Evolutionary conservation across 1,140 invertebrate genomes (phyloP).

Genomic region (Tetramorium alpestre): DNA sequence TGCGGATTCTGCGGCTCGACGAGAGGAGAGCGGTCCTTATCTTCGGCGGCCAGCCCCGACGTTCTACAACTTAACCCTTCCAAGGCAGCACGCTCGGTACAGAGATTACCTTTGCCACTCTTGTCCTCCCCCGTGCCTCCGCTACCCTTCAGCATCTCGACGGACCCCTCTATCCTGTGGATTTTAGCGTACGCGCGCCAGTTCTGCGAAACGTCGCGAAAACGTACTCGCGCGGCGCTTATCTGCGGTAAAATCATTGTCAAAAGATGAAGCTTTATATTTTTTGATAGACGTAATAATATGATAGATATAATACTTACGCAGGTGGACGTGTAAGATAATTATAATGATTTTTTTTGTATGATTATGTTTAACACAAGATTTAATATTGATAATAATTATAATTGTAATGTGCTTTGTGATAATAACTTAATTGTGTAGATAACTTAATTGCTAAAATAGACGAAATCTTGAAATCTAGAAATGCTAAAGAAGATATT

Average conservation of each 20-base stretch:
- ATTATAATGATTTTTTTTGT: background rate
- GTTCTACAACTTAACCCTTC: constrained; percentile 84
- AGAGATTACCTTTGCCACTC: constrained; percentile 80
- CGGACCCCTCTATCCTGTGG: constrained; percentile 2
- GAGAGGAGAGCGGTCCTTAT: constrained; percentile 80
- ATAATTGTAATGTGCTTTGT: background rate
- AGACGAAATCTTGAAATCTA: background rate
- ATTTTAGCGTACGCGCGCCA: constrained; percentile 34
- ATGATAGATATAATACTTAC: background rate
- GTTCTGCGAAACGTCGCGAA: constrained; percentile 27
- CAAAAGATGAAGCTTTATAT: background rate
- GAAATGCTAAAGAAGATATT: background rate
- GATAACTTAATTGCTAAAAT: background rate
- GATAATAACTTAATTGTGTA: background rate
- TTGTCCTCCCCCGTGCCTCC: background rate
- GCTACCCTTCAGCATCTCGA: constrained; percentile 9
- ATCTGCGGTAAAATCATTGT: constrained; percentile 34
- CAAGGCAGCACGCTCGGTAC: constrained; percentile 68
- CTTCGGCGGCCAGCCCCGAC: constrained; percentile 79
- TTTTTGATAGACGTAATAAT: background rate
- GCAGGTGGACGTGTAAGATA: background rate
- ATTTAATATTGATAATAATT: background rate
- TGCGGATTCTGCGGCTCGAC: constrained; percentile 81
- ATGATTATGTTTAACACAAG: background rate
- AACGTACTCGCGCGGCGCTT: background rate